Evolutionary conservation across 2,797 vertebrate species (phyloP).

Genomic region (Sorex maritimensis): DNA sequence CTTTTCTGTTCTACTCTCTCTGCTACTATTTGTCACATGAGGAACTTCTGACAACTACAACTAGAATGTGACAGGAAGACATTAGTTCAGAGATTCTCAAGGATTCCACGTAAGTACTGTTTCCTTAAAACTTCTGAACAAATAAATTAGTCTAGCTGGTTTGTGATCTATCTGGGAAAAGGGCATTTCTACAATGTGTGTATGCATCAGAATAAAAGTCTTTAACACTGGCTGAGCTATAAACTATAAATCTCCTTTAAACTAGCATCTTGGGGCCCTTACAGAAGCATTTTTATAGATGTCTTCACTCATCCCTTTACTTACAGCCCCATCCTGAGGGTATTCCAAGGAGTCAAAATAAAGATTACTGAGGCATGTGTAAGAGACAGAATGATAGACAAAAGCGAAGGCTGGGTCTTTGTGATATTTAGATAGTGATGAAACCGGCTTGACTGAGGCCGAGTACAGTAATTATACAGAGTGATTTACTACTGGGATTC

Average conservation of each 20-base stretch:
- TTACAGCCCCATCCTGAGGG: conserved; percentile 28
- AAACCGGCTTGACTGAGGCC: not conserved
- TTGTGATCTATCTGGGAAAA: not conserved
- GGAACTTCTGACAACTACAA: not conserved
- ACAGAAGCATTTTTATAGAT: conserved; percentile 51
- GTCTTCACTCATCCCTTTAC: not conserved
- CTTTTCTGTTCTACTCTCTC: not conserved
- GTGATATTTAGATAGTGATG: conserved; percentile 67
- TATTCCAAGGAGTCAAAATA: conserved; percentile 71
- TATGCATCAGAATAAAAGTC: not conserved
- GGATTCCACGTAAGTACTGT: not conserved
- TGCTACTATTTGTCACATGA: not conserved
- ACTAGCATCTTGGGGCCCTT: conserved; percentile 7
- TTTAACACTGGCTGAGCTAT: not conserved
- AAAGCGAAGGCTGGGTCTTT: conserved; percentile 39
- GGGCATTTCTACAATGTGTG: not conserved
- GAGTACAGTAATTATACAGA: conserved; percentile 49
- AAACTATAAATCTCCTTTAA: conserved; percentile 57
- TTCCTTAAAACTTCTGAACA: conserved; percentile 35
- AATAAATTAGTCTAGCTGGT: not conserved
- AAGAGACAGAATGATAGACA: conserved; percentile 36
- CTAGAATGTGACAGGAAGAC: not conserved
- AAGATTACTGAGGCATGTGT: conserved; percentile 51
- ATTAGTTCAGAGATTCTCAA: not conserved
- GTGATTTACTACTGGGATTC: conserved; percentile 35